Evolutionary conservation across 2,888 invertebrate species (phyloP), one percentile per base, ranked within the genome.

Genomic region (Lepeophtheirus nordmannii): DNA sequence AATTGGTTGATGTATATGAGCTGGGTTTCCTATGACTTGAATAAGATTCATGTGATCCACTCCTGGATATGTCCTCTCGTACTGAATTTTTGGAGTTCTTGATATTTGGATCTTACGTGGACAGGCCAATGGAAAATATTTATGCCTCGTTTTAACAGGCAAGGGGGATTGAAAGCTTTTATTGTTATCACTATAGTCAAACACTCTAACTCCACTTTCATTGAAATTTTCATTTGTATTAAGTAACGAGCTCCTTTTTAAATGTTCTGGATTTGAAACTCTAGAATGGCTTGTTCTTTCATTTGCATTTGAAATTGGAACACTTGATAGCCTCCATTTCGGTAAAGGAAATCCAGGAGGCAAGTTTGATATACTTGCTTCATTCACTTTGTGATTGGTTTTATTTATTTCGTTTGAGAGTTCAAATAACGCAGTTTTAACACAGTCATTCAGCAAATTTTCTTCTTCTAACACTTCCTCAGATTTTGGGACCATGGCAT

Each of bases 31-130:
- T 46, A 46, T 14, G 53, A 46, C 53, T 46, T 46, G 53, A n/a
- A 46, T 46, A n/a, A 46, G 53, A 46, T 46, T 46, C 53, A 46
- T 46, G 17, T 46, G 53, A 46, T 46, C 53, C 8, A 46, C 53
- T 46, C 53, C 53, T 46, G 17, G 17, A 17, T 46, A n/a, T 17
- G 17, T 5, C 53, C 53, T 46, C 17, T 46, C 53, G 8, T 46
- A 17, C 17, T 46, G 53, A n/a, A 46, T 8, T 46, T 46, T 46
- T 14, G 53, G 53, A 14, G 53, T n/a, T 8, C 53, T 46, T 46
- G 53, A 46, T 14, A 46, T 46, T 8, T 46, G 53, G 53, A 46
- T 46, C 53, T 46, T 46, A 46, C 53, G 53, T n/a, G 53, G 53
- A 46, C 17, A 17, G 5, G 53, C 53, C 17, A 46, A 46, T 14